Evolutionary conservation across 2,113 vertebrate species (phyloP), one percentile per base, ranked within the genome.

Genomic region (Myanophis thanlyinensis): DNA sequence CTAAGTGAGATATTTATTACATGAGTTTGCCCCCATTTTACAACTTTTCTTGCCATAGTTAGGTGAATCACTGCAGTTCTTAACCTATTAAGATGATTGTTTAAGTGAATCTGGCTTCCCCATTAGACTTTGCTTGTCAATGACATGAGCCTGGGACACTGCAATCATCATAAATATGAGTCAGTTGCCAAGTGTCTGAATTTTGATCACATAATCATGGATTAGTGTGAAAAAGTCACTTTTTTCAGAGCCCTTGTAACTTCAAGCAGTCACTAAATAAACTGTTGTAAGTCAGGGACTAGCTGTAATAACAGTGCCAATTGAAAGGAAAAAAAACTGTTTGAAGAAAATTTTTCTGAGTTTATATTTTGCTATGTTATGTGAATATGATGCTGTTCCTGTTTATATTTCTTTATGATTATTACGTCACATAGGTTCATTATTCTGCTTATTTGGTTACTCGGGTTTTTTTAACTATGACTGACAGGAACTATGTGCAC

Each of bases 401-500:
- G 35, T 18, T 52, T 30, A 9, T 84, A 20, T 51, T 90, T 49
- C 46, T 46, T 49, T 56, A 80, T 85, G 85, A 91, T 91, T 93
- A 93, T 51, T 52, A 88, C 80, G 51, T 90, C 84, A 15, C 8
- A 5, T 47, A 52, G 3, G 48, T 94, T 95, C 93, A 18, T 93
- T 94, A 35, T 85, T 46, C 90, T 94, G 85, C 48, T 94, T 73
- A 25, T 94, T 95, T 95, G 93, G 89, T 89, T 67, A 85, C 94
- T 92, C 92, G 22, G 0, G 30, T 90, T 59, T 27, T 59, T 87
- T 52, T 90, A 20, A 85, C 35, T 89, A 54, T 67, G 62, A 89
- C 91, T 96, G 95, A 91, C 93, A 95, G 85, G 73, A 89, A 88
- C 91, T 95, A 95, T 95, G 93, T 95, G 91, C 91, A 92, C 46